Percentiles rank a stretch among this genome's conserved stretches.
Conservation (phyloP, 30 jellyfish, hydroid and myxozoan species). For the Clytia hemisphaerica region DNA sequence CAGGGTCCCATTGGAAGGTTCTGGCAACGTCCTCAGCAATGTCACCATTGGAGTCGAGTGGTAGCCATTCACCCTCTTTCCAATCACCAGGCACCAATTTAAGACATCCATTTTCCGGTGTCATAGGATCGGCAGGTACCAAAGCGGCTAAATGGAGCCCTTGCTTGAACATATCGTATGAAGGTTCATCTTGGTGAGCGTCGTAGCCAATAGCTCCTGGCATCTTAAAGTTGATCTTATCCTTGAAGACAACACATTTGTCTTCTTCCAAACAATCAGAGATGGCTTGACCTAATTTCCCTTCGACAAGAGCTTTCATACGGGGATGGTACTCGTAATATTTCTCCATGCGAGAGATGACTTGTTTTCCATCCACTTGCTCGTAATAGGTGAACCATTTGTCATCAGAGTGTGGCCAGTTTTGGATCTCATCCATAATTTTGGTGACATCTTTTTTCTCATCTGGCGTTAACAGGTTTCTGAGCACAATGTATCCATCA, state of each 20-base stretch:
- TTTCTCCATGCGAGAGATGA: slow-evolving; percentile 10
- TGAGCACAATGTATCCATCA: not conserved
- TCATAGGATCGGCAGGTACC: slow-evolving; percentile 11
- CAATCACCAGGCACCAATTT: not conserved
- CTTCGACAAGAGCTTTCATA: not conserved
- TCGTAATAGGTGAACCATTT: slow-evolving; percentile 17
- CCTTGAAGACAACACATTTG: slow-evolving; percentile 7
- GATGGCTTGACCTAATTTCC: not conserved
- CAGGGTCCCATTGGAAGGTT: not conserved
- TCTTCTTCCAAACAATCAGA: slow-evolving; percentile 5
- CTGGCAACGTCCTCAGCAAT: not conserved
- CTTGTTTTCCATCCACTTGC: not conserved
- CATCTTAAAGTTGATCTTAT: not conserved
- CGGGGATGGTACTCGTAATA: slow-evolving; percentile 1
- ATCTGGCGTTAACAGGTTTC: not conserved
- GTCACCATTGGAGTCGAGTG: not conserved
- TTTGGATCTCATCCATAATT: slow-evolving; percentile 7
- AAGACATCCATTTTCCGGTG: slow-evolving; percentile 7
- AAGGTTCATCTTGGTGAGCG: slow-evolving; percentile 12
- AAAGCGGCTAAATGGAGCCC: not conserved
- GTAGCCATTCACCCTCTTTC: slow-evolving; percentile 9
- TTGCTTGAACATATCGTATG: slow-evolving; percentile 3
- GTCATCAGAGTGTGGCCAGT: slow-evolving; percentile 8
- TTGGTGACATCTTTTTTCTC: not conserved
- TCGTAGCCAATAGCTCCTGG: not conserved